Conservation (phyloP, 2,888 invertebrate genomes). For the Autographa pulchrina region DNA sequence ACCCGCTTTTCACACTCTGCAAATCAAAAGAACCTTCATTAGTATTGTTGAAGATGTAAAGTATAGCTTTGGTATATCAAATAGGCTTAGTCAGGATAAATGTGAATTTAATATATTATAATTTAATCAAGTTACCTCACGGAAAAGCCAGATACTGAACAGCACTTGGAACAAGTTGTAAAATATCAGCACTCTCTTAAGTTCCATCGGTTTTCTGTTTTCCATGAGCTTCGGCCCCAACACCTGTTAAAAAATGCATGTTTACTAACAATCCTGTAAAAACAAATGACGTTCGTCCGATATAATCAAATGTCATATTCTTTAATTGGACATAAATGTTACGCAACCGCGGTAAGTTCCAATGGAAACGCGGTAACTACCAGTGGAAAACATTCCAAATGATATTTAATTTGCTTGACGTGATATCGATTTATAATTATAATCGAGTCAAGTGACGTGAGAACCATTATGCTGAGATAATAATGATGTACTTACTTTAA, state of each 20-base stretch:
- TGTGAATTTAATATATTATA: neutral
- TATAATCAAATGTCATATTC: constrained; percentile 30
- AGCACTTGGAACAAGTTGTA: constrained; percentile 96
- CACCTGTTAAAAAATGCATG: constrained; percentile 79
- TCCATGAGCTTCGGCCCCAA: constrained; percentile 95
- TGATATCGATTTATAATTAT: constrained; percentile 48
- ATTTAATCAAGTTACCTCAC: constrained; percentile 89
- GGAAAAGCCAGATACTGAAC: constrained; percentile 93
- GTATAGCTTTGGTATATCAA: neutral
- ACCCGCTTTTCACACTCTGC: constrained; percentile 92
- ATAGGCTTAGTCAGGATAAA: neutral
- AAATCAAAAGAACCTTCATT: constrained; percentile 42
- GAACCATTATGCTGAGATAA: constrained; percentile 26
- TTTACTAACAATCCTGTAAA: neutral
- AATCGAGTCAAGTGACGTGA: constrained; percentile 54
- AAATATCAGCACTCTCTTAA: constrained; percentile 93
- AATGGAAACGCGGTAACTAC: constrained; percentile 58
- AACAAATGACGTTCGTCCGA: neutral
- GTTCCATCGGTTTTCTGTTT: constrained; percentile 94
- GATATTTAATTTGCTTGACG: constrained; percentile 59
- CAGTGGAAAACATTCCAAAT: constrained; percentile 66
- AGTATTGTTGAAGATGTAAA: neutral
- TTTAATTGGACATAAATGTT: constrained; percentile 35
- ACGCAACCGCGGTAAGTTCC: constrained; percentile 61
- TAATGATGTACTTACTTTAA: constrained; percentile 88